Conservation (phyloP, 2,797 vertebrate species). For the Brachyalestes nurse region DNA sequence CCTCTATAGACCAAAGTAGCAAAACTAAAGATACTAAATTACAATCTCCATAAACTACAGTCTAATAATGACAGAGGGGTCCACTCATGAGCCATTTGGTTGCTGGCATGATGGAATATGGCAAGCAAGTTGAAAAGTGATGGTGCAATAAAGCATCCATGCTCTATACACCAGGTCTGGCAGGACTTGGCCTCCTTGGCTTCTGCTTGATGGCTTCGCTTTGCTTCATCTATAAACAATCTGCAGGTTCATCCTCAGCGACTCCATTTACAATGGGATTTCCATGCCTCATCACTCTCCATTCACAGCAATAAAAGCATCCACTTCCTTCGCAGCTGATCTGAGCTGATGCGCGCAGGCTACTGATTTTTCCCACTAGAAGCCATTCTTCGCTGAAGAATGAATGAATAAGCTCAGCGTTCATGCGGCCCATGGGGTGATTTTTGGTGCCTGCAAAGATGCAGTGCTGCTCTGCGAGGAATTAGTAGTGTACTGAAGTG, state of each 20-base stretch:
- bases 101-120: slow-evolving; percentile 23
- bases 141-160: slow-evolving; percentile 29
- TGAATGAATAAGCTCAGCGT: slow-evolving; percentile 28
- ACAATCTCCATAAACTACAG: slow-evolving; percentile 23
- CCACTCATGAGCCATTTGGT: slow-evolving; percentile 8
- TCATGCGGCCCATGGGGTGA: slow-evolving; percentile 31
- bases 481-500: slow-evolving; percentile 7
- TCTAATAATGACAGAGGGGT: background rate
- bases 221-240: slow-evolving; percentile 52
- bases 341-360: slow-evolving; percentile 18
- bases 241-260: slow-evolving; percentile 44
- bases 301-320: slow-evolving; percentile 54
- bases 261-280: slow-evolving; percentile 46
- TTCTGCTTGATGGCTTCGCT: slow-evolving; percentile 32
- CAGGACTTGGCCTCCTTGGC: background rate
- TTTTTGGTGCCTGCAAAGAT: slow-evolving; percentile 15
- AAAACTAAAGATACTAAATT: background rate
- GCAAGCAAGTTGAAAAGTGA: slow-evolving; percentile 30
- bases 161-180: slow-evolving; percentile 23
- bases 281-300: slow-evolving; percentile 50
- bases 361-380: slow-evolving; percentile 29
- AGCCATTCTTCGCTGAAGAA: slow-evolving; percentile 9
- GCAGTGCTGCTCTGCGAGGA: slow-evolving; percentile 20
- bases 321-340: slow-evolving; percentile 46
- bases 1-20: no score